A percentile compares a stretch with the other conserved stretches of the same genome.
phyloP scores from a whole-genome alignment of 2,113 vertebrate genomes.

The Litocranius walleri region DNA sequence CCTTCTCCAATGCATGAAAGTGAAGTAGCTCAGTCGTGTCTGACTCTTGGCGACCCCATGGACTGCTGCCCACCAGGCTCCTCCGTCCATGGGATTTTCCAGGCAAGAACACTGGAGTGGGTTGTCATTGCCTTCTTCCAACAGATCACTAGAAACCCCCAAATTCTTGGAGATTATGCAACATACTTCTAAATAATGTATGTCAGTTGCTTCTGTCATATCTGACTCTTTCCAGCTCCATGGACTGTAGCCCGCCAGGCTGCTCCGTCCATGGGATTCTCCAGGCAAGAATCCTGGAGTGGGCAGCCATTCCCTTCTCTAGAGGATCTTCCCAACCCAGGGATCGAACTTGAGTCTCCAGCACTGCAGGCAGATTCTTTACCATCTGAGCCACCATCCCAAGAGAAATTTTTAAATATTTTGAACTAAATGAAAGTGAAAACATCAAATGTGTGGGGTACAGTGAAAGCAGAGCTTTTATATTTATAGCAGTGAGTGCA shows the following conservation, averaged over 20 bases:
- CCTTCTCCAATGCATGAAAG: too few species aligned
- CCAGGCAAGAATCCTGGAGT: neutral
- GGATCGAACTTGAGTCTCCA: neutral
- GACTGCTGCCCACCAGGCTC: too few species aligned
- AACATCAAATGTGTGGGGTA: neutral
- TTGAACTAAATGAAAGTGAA: neutral
- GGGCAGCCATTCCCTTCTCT: neutral
- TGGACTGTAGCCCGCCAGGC: neutral
- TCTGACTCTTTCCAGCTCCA: neutral
- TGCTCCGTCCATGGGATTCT: neutral
- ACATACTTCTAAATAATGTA: neutral
- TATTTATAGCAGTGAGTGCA: neutral
- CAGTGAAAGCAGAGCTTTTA: neutral
- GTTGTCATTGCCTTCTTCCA: too few species aligned
- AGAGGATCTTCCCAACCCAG: neutral
- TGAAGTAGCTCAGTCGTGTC: too few species aligned
- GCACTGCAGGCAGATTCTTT: neutral
- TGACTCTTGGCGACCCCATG: too few species aligned
- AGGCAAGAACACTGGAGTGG: too few species aligned
- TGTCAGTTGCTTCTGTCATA: neutral
- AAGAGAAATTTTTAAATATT: neutral
- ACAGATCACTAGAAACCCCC: neutral
- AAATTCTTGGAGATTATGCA: neutral
- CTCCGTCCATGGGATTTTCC: too few species aligned
- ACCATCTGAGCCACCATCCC: neutral